Evolutionary conservation across 2,113 vertebrate genomes (phyloP).

Genomic region (Lepisosteus osseus): DNA sequence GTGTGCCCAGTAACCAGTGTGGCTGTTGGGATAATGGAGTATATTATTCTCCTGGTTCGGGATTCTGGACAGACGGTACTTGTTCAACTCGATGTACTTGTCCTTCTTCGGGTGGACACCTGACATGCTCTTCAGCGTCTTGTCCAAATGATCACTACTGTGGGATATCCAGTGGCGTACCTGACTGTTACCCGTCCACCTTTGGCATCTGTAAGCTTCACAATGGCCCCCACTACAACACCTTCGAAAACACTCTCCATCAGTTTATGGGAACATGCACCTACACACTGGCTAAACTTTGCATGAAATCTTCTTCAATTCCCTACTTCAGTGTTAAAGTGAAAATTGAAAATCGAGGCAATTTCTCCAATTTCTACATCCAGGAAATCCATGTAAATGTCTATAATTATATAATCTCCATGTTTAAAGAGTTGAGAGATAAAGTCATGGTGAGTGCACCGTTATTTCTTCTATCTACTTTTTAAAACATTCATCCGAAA

Average conservation of each 20-base stretch:
- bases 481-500: too few relatives aligned
- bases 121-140: constrained; percentile 54
- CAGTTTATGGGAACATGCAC: constrained; percentile 69
- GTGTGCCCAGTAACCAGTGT: constrained; percentile 40
- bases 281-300: constrained; percentile 71
- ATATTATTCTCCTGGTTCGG: constrained; percentile 45
- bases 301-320: constrained; percentile 48
- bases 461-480: too few relatives aligned
- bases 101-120: constrained; percentile 41
- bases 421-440: constrained; percentile 55
- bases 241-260: constrained; percentile 72
- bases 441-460: constrained; percentile 67
- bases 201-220: constrained; percentile 66
- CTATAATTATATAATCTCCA: constrained; percentile 46
- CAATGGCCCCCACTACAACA: constrained; percentile 62
- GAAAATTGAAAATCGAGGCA: constrained; percentile 58
- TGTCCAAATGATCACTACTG: constrained; percentile 61
- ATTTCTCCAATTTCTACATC: constrained; percentile 49
- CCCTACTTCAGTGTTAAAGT: constrained; percentile 71
- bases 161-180: constrained; percentile 38
- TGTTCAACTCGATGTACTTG: constrained; percentile 65
- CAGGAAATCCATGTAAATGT: constrained; percentile 59
- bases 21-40: constrained; percentile 46
- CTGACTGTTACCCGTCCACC: constrained; percentile 26
- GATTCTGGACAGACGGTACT: constrained; percentile 66